phyloP scores from a whole-genome alignment of 2,888 invertebrate genomes.

The Caenorhabditis imperialis region DNA sequence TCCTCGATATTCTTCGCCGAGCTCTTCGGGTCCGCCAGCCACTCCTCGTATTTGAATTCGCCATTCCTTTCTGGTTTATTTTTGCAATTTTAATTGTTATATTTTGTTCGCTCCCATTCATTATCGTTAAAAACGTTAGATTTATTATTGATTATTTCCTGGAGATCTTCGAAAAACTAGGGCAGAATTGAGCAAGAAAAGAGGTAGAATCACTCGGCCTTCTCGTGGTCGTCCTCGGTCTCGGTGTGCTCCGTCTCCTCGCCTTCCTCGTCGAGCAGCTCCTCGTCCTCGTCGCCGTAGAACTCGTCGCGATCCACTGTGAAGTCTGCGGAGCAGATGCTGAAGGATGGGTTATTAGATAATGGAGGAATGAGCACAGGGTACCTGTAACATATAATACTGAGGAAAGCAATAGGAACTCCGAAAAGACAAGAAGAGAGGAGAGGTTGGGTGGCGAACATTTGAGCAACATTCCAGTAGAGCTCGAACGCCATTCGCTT shows the following conservation, averaged over 20 bases:
- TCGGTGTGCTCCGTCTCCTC: conserved; percentile 40
- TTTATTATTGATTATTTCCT: too few relatives aligned
- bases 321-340: conserved; percentile 92
- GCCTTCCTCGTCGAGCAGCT: conserved; percentile 54
- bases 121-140: too few relatives aligned
- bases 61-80: too few relatives aligned
- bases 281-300: conserved; percentile 75
- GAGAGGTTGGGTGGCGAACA: conserved; percentile 83
- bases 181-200: conserved; percentile 15
- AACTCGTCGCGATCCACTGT: conserved; percentile 77
- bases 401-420: conserved; percentile 91
- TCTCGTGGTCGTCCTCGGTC: conserved; percentile 49
- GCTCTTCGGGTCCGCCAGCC: too few relatives aligned
- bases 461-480: conserved; percentile 69
- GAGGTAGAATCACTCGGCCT: conserved; percentile 27
- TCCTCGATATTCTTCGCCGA: too few relatives aligned
- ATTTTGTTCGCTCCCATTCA: too few relatives aligned
- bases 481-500: conserved; percentile 56
- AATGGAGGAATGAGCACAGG: not conserved
- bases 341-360: conserved; percentile 33
- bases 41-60: too few relatives aligned
- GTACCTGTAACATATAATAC: conserved; percentile 89
- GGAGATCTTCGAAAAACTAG: too few relatives aligned
- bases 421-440: conserved; percentile 93
- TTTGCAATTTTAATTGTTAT: too few relatives aligned